These are phyloP conservation scores for Sakesphorus luctuosus DNA, from an alignment of 2,113 vertebrate genomes.

Conservation along the genomic window DNA sequence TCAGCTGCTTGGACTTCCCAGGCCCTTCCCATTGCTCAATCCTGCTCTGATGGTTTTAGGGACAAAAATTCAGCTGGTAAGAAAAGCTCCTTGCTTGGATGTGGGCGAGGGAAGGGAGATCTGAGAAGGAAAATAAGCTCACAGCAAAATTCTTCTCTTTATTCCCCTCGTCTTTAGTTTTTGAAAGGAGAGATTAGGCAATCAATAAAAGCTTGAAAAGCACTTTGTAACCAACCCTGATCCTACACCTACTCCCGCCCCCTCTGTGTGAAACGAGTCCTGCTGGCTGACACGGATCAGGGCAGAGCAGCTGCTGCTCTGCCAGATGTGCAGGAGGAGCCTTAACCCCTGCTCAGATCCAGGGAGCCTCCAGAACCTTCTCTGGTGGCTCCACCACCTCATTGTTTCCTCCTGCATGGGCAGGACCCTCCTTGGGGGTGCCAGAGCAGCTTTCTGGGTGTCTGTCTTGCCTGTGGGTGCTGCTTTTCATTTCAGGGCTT, in stretches of 20 bases:
- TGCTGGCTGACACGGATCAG: neutral
- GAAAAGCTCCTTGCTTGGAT: neutral
- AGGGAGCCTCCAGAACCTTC: neutral
- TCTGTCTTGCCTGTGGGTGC: neutral
- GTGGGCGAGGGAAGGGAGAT: neutral
- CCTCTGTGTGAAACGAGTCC: neutral
- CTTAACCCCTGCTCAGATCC: neutral
- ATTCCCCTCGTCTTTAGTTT: neutral
- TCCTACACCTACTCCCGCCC: constrained; percentile 3
- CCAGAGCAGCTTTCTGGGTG: neutral
- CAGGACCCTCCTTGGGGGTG: fast-evolving
- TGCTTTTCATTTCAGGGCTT: neutral
- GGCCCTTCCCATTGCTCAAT: neutral
- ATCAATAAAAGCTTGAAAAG: constrained; percentile 8
- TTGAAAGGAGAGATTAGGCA: constrained; percentile 9
- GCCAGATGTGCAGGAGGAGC: constrained; percentile 46
- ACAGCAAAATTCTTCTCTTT: neutral
- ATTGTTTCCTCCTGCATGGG: neutral
- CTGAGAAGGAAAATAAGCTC: neutral
- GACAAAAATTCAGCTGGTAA: neutral
- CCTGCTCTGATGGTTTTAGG: neutral
- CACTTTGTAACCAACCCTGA: neutral
- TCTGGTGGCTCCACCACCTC: neutral
- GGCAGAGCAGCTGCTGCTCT: constrained; percentile 23
- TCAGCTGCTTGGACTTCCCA: neutral